A percentile compares a stretch with the other conserved stretches of the same genome.
Conservation (phyloP, 2,888 invertebrate genomes). For the Embidobia sp. region DNA sequence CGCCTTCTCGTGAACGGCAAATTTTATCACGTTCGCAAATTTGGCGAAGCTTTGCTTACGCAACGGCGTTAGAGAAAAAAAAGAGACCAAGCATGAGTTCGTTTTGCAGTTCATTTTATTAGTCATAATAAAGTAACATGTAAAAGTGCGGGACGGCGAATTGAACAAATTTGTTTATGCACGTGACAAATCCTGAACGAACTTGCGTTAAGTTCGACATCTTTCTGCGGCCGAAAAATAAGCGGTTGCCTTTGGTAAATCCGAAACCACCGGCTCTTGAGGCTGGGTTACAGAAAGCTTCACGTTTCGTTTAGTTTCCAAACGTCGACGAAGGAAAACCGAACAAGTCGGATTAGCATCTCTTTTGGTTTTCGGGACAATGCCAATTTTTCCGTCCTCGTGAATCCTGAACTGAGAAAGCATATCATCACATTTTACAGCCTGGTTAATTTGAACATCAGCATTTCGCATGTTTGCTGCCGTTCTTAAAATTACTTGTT, state of each 20-base stretch:
- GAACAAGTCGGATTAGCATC: conserved; percentile 45
- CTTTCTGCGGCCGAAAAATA: conserved; percentile 57
- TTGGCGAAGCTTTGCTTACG: conserved; percentile 18
- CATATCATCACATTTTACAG: conserved; percentile 42
- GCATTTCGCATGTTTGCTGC: no score
- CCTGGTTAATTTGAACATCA: neutral
- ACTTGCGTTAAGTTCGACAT: conserved; percentile 43
- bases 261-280: conserved; percentile 73
- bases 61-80: neutral
- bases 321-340: conserved; percentile 44
- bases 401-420: conserved; percentile 63
- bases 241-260: conserved; percentile 77
- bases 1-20: conserved; percentile 27
- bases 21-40: conserved; percentile 12
- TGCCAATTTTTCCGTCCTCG: conserved; percentile 46
- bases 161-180: conserved; percentile 53
- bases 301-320: conserved; percentile 53
- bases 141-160: conserved; percentile 59
- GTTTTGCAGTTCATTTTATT: conserved; percentile 58
- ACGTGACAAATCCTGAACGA: conserved; percentile 39
- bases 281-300: conserved; percentile 70
- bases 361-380: conserved; percentile 47
- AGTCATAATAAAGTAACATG: conserved; percentile 60
- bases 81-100: neutral
- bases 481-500: no score